Percentiles rank a stretch among this genome's conserved stretches.
Evolutionary conservation across 2,797 vertebrate genomes (phyloP).

Genomic region (Sebastes steindachneri): DNA sequence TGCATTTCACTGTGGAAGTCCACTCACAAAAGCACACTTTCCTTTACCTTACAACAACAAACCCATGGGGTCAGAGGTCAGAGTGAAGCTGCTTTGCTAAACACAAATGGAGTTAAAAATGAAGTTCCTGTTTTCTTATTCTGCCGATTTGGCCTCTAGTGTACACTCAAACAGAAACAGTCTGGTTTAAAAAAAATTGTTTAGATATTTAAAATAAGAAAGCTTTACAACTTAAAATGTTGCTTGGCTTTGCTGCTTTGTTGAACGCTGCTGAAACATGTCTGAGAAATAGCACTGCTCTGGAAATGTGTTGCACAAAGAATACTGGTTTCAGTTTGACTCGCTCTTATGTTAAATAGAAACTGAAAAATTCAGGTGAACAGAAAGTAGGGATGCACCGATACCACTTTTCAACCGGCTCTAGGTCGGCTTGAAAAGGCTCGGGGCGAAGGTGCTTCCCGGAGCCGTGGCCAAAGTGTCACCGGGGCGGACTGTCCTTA

Average conservation of each 20-base stretch:
- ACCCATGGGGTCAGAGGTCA: slow-evolving; percentile 41
- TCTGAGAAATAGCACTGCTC: background rate
- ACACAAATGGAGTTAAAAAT: background rate
- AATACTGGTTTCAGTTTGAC: slow-evolving; percentile 10
- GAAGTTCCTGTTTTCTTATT: background rate
- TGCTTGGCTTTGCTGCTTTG: too few species aligned
- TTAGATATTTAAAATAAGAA: background rate
- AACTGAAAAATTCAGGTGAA: slow-evolving; percentile 4
- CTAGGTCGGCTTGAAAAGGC: too few species aligned
- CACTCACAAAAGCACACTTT: slow-evolving; percentile 9
- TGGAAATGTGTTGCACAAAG: background rate
- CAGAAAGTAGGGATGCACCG: background rate
- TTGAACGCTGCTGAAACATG: background rate
- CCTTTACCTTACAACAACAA: slow-evolving; percentile 16
- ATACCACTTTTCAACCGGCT: too few species aligned
- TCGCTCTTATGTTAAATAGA: background rate
- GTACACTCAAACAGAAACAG: background rate
- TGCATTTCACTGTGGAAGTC: background rate
- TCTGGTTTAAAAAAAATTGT: background rate
- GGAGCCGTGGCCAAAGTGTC: too few species aligned
- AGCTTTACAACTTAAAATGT: background rate
- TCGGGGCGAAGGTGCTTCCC: too few species aligned
- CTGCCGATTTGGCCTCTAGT: background rate
- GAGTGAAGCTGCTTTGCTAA: background rate
- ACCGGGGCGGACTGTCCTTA: too few species aligned